Base-by-base conservation (phyloP, 1,140 invertebrate genomes). In the Cyclina sinensis region DNA sequence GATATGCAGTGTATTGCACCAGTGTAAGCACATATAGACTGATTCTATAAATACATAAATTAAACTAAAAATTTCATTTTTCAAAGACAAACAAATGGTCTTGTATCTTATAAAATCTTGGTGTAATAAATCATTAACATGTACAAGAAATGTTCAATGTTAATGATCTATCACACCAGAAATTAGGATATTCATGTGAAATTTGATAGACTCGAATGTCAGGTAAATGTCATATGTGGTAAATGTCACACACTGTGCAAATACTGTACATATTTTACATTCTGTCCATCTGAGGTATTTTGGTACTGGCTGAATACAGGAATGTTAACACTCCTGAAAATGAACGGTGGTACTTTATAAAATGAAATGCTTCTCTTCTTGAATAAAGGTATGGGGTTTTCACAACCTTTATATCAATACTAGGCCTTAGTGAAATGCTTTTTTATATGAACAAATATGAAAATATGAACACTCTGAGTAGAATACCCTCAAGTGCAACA, bases 241-340 rank as follows among this genome's bases (percentile, higher is more conserved):
- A 30, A 9, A 12, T 35, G 48, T 78, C 74, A 78, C 74, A 78
- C 74, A 51, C 74, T 78, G 74, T 51, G 74, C 74, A 51, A 35
- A 78, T 78, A 78, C 46, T 78, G 48, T 51, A 54, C 46, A 78
- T 48, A 78, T 51, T 78, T 78, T 78, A 48, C 74, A 54, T 51
- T 78, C 39, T 57, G 46, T 78, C 74, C 74, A 54, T 74, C 11
- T 62, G 57, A 62, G 57, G 57, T 62, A 62, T 62, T n/a, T 27
- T 62, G 5, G 14, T 18, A 54, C 51, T 54, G 51, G 21, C 21
- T 54, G 3, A 7, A 54, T 54, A 18, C 21, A 11, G 5, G 51
- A 54, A n/a, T n/a, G n/a, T n/a, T n/a, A n/a, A 43, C 43, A 43
- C 43, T 43, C 43, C 43, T 43, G 43, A 4, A 43, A 43, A 43